phyloP scores from a whole-genome alignment of 2,113 vertebrate genomes.

The Prolemur simus region DNA sequence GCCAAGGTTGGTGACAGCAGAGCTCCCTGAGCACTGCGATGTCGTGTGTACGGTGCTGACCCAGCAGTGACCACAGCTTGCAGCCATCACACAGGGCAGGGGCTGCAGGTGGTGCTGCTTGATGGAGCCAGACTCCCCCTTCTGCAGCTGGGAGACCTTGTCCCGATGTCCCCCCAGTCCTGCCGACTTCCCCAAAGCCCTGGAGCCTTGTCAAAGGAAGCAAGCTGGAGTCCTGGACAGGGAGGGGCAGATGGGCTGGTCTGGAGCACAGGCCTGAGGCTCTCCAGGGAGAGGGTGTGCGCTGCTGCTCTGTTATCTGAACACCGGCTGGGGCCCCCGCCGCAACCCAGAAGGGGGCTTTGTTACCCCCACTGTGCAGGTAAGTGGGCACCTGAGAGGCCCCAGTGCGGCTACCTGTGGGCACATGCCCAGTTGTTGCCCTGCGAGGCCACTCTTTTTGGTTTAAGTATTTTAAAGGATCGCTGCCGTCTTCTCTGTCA shows the following conservation, averaged over 20 bases:
- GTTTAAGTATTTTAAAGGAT: background rate
- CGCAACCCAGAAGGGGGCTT: background rate
- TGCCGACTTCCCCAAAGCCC: background rate
- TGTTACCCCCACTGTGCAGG: accelerated
- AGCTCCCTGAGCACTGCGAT: too few relatives aligned
- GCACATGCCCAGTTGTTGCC: accelerated
- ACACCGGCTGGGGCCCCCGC: too few relatives aligned
- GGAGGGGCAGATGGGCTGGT: background rate
- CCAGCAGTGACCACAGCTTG: background rate
- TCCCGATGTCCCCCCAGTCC: accelerated
- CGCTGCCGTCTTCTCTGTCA: accelerated
- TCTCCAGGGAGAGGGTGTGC: background rate
- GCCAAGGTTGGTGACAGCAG: background rate
- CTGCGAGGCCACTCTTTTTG: too few relatives aligned
- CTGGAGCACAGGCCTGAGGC: background rate
- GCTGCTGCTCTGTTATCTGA: background rate
- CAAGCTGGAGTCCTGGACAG: background rate
- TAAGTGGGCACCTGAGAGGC: background rate
- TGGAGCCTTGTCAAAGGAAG: background rate
- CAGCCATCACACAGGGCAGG: background rate
- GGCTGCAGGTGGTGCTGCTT: background rate
- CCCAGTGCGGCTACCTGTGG: background rate
- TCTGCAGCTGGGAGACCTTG: background rate
- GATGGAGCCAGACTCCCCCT: background rate
- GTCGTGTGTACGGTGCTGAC: background rate